Evolutionary conservation across 1,140 invertebrate species (phyloP).

Genomic region (Neuroterus valhalla): DNA sequence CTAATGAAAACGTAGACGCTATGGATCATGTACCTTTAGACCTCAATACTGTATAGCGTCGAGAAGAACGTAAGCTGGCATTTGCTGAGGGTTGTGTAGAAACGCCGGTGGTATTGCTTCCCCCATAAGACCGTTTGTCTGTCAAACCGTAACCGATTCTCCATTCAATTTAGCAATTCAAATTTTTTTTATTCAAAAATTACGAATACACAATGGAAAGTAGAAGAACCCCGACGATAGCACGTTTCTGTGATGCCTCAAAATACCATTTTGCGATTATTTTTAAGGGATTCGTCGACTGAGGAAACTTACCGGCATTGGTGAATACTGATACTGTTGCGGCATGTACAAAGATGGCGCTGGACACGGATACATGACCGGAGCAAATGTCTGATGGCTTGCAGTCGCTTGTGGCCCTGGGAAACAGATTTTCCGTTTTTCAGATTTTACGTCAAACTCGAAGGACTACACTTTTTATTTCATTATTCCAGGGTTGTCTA

Average conservation of each 20-base stretch:
- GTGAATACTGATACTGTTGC: constrained; percentile 72
- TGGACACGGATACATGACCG: constrained; percentile 72
- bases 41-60: constrained; percentile 76
- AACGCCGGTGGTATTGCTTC: constrained; percentile 75
- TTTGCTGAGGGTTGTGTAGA: constrained; percentile 75
- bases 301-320: constrained; percentile 70
- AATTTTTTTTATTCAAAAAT: background rate
- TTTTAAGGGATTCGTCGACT: constrained; percentile 20
- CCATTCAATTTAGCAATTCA: constrained; percentile 4
- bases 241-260: background rate
- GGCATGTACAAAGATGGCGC: constrained; percentile 73
- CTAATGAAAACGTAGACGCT: constrained; percentile 44
- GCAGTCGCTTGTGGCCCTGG: constrained; percentile 69
- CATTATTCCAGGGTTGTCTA: background rate
- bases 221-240: no score
- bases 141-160: constrained; percentile 70
- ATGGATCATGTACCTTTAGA: constrained; percentile 74
- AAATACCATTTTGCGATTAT: background rate
- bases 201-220: no score
- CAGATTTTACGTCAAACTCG: background rate
- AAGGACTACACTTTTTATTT: background rate
- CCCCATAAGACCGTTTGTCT: constrained; percentile 75
- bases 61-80: constrained; percentile 76
- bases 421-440: constrained; percentile 33
- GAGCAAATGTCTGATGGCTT: constrained; percentile 70